Conservation (phyloP, 2,113 vertebrate genomes). For the Lepus timidus region DNA sequence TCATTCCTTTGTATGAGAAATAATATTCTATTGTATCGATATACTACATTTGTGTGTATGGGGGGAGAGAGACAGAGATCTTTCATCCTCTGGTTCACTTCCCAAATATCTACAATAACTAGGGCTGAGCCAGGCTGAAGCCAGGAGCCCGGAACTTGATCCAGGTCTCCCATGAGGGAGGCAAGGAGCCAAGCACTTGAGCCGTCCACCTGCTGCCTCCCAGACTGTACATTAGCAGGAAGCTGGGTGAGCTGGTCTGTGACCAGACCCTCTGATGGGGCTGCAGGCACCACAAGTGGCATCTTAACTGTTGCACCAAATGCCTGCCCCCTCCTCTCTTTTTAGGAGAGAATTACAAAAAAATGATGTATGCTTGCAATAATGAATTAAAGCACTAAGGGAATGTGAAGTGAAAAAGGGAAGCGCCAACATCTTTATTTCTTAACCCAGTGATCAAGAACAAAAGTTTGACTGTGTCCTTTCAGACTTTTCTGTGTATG, state of each 20-base stretch:
- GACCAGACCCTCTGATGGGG: neutral
- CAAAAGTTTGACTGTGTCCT: neutral
- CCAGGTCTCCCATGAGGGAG: too few species aligned
- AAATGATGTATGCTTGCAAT: neutral
- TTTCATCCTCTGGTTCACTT: neutral
- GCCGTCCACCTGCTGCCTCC: too few species aligned
- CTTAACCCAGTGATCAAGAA: neutral
- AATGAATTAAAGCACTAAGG: slow-evolving; percentile 13
- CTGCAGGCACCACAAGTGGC: too few species aligned
- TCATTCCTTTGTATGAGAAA: neutral
- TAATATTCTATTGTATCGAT: too few species aligned
- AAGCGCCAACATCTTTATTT: neutral
- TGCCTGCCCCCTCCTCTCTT: neutral
- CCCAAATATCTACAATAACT: too few species aligned
- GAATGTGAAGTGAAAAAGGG: neutral
- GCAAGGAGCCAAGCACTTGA: too few species aligned
- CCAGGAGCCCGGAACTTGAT: too few species aligned
- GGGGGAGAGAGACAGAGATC: too few species aligned
- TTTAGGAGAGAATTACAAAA: neutral
- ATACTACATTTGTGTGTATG: too few species aligned
- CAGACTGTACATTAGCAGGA: too few species aligned
- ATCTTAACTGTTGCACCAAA: too few species aligned
- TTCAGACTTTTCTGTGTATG: neutral
- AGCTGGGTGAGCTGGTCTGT: too few species aligned
- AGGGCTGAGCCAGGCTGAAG: neutral